Evolutionary conservation across 2,113 vertebrate genomes (phyloP).

Genomic region (Chelonoidis abingdonii): DNA sequence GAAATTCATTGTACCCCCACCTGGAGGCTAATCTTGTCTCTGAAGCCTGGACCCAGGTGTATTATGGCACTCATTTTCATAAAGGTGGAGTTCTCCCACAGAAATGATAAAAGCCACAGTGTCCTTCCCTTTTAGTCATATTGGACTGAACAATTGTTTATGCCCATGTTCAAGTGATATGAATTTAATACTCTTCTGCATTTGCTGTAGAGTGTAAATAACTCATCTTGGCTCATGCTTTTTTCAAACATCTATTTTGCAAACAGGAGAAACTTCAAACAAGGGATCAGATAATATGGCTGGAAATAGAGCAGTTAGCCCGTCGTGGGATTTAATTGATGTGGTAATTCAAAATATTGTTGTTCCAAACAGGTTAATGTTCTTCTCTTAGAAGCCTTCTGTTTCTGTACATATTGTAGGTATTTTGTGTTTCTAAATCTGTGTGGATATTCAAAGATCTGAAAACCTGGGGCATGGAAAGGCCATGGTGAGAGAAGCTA

Average conservation of each 20-base stretch:
- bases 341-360: background rate
- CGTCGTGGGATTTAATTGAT: background rate
- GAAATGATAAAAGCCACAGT: background rate
- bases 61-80: background rate
- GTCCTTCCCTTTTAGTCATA: background rate
- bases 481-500: background rate
- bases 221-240: conserved; percentile 14
- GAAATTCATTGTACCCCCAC: background rate
- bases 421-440: background rate
- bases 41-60: background rate
- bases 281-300: background rate
- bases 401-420: background rate
- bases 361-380: background rate
- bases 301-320: background rate
- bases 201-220: conserved; percentile 24
- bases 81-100: background rate
- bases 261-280: background rate
- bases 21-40: background rate
- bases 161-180: conserved; percentile 8
- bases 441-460: background rate
- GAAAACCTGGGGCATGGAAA: background rate
- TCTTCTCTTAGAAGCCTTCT: background rate
- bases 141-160: background rate
- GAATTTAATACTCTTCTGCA: background rate
- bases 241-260: background rate